Evolutionary conservation across 1,140 invertebrate species (phyloP).

Genomic region (Apolygus lucorum): DNA sequence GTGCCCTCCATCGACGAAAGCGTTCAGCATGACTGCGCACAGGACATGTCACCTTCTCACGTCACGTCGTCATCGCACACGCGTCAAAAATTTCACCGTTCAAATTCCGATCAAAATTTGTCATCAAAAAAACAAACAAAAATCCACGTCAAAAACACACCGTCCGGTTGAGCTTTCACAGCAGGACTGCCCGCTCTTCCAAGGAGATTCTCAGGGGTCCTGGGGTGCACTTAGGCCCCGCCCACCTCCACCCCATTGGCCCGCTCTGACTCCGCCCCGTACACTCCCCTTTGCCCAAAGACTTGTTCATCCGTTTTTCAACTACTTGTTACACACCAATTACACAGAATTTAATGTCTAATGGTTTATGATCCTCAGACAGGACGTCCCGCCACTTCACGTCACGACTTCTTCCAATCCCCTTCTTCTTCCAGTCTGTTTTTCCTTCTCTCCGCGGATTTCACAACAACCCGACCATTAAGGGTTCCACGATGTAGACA

Average conservation of each 20-base stretch:
- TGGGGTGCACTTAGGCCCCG: neutral
- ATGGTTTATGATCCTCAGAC: conserved; percentile 20
- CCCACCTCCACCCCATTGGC: conserved; percentile 6
- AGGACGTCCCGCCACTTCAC: conserved; percentile 9
- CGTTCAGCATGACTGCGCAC: conserved; percentile 19
- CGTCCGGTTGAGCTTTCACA: neutral
- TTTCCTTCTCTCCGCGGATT: too few species aligned
- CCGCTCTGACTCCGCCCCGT: neutral
- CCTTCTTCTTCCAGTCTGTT: too few species aligned
- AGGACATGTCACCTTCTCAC: neutral
- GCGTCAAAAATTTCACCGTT: neutral
- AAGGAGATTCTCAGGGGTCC: neutral
- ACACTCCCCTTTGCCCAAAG: neutral
- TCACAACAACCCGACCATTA: neutral
- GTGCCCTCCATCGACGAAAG: conserved; percentile 20
- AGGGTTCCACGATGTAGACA: too few species aligned
- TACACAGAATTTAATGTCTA: conserved; percentile 22
- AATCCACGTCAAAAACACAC: neutral
- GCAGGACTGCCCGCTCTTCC: conserved; percentile 6
- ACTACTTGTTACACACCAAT: conserved; percentile 21
- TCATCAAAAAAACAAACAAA: neutral
- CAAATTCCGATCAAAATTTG: neutral
- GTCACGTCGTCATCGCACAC: conserved; percentile 1
- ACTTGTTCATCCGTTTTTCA: neutral
- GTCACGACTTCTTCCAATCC: conserved; percentile 3